Evolutionary conservation across 2,888 invertebrate genomes (phyloP).

Genomic region (Melieria omissa): DNA sequence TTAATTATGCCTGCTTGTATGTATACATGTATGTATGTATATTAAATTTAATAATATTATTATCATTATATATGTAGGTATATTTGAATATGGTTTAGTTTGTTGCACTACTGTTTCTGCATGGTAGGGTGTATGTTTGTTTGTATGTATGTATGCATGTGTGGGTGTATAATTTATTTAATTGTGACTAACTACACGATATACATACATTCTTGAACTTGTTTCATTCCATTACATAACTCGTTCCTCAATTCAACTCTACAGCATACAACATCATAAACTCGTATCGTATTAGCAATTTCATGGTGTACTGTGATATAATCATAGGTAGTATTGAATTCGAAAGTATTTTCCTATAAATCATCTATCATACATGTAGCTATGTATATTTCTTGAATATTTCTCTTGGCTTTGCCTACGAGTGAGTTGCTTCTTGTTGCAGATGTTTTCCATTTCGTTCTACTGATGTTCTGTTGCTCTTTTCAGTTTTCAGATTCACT

Average conservation of each 20-base stretch:
- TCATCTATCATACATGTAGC: background rate
- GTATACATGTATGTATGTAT: no score
- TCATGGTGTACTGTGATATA: background rate
- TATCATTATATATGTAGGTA: no score
- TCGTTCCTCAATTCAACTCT: background rate
- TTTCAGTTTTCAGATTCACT: constrained; percentile 6
- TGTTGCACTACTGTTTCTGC: background rate
- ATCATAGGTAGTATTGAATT: background rate
- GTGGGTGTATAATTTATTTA: constrained; percentile 34
- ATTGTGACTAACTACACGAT: constrained; percentile 34
- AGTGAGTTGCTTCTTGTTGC: background rate
- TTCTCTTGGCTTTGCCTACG: constrained; percentile 13
- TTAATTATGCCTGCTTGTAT: background rate
- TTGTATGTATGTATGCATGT: constrained; percentile 1
- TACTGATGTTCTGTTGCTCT: constrained; percentile 23
- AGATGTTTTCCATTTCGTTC: constrained; percentile 24
- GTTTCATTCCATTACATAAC: background rate
- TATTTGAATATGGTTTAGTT: no score
- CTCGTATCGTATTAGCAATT: background rate
- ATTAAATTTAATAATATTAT: background rate
- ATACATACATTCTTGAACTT: constrained; percentile 23
- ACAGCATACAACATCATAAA: background rate
- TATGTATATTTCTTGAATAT: constrained; percentile 19
- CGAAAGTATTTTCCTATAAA: background rate
- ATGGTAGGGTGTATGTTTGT: background rate